Evolutionary conservation across 2,797 vertebrate species (phyloP).

Genomic region (Aphelocoma californica): DNA sequence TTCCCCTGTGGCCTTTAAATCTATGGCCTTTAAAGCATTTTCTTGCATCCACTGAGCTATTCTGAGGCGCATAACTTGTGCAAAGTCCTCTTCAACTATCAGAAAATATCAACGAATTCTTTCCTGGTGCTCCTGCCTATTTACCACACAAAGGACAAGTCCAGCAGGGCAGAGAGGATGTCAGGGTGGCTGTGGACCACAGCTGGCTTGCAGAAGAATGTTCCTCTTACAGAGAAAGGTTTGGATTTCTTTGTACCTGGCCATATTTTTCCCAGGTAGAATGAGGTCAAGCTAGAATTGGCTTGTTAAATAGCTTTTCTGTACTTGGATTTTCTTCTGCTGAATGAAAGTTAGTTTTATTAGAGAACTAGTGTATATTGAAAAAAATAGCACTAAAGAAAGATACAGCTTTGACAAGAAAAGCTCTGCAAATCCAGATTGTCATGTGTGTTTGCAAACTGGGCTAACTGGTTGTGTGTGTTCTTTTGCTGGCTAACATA

Average conservation of each 20-base stretch:
- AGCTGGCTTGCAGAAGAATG: background rate
- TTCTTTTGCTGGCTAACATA: background rate
- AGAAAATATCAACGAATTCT: background rate
- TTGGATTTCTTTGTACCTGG: background rate
- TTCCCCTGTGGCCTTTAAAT: conserved; percentile 25
- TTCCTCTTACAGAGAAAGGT: background rate
- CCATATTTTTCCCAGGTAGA: background rate
- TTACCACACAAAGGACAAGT: background rate
- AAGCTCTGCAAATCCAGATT: background rate
- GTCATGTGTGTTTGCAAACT: background rate
- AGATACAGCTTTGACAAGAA: background rate
- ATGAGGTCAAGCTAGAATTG: background rate
- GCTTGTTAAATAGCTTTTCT: background rate
- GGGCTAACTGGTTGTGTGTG: background rate
- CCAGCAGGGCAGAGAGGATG: background rate
- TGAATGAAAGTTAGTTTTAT: background rate
- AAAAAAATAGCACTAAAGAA: background rate
- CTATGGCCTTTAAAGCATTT: conserved; percentile 32
- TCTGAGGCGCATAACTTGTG: background rate
- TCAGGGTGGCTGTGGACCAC: background rate
- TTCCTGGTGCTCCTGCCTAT: background rate
- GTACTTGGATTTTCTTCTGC: background rate
- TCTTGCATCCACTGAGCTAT: background rate
- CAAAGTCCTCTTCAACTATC: background rate
- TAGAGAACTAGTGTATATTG: background rate